These are phyloP conservation scores for Lepus timidus DNA, from an alignment of 2,113 vertebrate species.

Conservation along the genomic window DNA sequence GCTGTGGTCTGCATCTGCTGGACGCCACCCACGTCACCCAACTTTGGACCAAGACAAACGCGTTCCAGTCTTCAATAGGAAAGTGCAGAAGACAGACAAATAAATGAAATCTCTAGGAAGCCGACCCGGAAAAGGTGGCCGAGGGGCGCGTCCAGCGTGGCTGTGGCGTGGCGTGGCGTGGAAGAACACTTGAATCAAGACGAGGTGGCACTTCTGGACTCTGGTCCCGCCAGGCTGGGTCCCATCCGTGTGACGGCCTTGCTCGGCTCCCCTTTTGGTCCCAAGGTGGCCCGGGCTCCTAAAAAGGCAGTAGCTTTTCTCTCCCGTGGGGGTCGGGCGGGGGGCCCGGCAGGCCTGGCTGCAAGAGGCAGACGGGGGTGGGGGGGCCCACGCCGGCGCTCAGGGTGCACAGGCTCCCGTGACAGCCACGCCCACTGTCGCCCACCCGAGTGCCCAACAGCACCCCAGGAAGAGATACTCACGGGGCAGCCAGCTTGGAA, in stretches of 20 bases:
- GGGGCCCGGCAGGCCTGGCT: conserved; percentile 90
- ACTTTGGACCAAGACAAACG: conserved; percentile 80
- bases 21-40: conserved; percentile 68
- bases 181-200: conserved; percentile 78
- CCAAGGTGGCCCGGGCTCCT: conserved; percentile 88
- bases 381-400: not conserved
- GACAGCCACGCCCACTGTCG: no score
- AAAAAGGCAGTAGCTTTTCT: conserved; percentile 87
- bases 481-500: no score
- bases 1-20: conserved; percentile 45
- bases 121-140: conserved; percentile 33
- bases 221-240: not conserved
- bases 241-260: conserved; percentile 89
- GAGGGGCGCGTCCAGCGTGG: not conserved
- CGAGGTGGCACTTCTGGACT: conserved; percentile 56
- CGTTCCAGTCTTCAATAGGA: conserved; percentile 87
- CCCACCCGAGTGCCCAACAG: not conserved
- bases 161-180: not conserved
- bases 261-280: conserved; percentile 86
- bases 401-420: rapidly evolving
- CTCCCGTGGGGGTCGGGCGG: conserved; percentile 86
- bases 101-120: conserved; percentile 77
- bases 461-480: not conserved
- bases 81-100: conserved; percentile 89
- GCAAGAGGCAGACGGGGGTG: not conserved